Percentiles rank a stretch among this genome's conserved stretches.
Evolutionary conservation across 2,113 vertebrate species (phyloP).

Genomic region (Falcunculus frontatus): DNA sequence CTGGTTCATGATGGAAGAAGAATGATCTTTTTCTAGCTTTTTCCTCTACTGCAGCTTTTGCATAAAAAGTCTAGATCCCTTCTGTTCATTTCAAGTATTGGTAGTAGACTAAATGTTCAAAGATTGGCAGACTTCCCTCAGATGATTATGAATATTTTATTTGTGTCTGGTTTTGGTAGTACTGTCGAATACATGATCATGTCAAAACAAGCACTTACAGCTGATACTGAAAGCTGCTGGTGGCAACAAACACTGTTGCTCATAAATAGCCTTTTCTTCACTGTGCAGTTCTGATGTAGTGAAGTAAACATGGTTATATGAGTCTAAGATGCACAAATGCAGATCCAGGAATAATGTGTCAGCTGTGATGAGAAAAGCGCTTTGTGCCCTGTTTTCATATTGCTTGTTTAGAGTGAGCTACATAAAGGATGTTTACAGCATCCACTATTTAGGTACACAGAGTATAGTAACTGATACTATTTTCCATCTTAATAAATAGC

Average conservation of each 20-base stretch:
- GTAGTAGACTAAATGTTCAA: not conserved
- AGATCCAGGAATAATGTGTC: not conserved
- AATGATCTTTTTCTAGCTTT: not conserved
- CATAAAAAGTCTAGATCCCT: not conserved
- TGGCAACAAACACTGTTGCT: not conserved
- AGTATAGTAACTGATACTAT: not conserved
- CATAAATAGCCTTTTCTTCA: not conserved
- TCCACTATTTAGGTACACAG: not conserved
- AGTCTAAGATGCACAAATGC: not conserved
- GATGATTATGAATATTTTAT: conserved; percentile 4
- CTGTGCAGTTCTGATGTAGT: not conserved
- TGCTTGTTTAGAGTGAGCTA: not conserved
- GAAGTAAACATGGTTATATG: not conserved
- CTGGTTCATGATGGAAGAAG: not conserved
- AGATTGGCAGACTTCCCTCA: not conserved
- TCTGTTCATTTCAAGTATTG: not conserved
- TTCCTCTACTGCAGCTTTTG: not conserved
- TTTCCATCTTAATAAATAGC: not conserved
- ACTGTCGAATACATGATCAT: not conserved
- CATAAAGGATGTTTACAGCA: not conserved
- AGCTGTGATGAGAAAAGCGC: not conserved
- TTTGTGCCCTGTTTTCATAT: not conserved
- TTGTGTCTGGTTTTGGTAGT: not conserved
- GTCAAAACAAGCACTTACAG: conserved; percentile 5
- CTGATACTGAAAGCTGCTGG: not conserved